These are phyloP conservation scores for Drosophila incognita DNA, from an alignment of 2,888 invertebrate species.

Conservation along the genomic window DNA sequence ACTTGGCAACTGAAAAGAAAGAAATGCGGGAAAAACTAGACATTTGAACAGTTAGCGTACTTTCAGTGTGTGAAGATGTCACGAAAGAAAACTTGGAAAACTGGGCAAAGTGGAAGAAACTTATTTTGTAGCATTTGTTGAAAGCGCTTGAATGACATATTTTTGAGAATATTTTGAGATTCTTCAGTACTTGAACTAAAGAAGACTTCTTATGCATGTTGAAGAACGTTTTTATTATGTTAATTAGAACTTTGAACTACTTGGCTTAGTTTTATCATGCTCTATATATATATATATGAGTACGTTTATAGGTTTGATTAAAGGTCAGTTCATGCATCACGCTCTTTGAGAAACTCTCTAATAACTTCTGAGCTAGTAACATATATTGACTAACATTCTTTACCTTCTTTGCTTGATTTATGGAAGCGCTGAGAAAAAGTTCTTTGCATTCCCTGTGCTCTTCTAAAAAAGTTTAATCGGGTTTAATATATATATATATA, in stretches of 20 bases:
- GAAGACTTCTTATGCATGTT: neutral
- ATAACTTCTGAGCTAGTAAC: neutral
- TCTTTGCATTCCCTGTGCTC: neutral
- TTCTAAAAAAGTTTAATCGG: neutral
- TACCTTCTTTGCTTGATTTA: slow-evolving; percentile 1
- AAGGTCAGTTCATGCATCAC: neutral
- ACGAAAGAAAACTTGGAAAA: slow-evolving; percentile 18
- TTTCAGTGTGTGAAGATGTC: slow-evolving; percentile 51
- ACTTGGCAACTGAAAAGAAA: slow-evolving; percentile 27
- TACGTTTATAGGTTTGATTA: neutral
- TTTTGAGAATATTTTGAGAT: neutral
- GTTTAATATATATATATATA: too few species aligned
- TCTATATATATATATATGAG: neutral
- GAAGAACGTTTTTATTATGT: neutral
- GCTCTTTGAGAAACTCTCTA: neutral
- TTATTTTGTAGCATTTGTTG: slow-evolving; percentile 10
- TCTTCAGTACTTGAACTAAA: neutral
- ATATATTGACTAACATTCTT: neutral
- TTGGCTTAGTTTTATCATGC: neutral
- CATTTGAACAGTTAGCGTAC: slow-evolving; percentile 37
- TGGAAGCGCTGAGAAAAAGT: slow-evolving; percentile 22
- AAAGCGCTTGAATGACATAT: neutral
- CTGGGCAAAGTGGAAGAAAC: slow-evolving; percentile 1
- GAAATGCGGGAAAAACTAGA: neutral
- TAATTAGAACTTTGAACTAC: slow-evolving; percentile 1